A percentile compares a stretch with the other conserved stretches of the same genome.
phyloP scores from a whole-genome alignment of 37 sponge, comb jelly and placozoan genomes.

The Haliclona indistincta region DNA sequence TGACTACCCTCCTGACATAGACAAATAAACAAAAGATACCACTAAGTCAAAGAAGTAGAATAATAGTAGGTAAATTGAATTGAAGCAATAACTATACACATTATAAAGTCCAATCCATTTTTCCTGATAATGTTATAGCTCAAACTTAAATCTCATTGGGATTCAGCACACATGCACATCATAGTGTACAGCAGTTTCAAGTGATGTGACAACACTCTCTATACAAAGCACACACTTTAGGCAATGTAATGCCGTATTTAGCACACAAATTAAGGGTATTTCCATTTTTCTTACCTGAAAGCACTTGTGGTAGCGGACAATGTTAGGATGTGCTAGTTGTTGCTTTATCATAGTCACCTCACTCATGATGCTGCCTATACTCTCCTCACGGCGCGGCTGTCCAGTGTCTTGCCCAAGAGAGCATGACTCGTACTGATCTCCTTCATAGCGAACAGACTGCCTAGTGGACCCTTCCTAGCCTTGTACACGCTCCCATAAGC shows the following conservation, averaged over 20 bases:
- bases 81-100: neutral
- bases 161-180: no score
- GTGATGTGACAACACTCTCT: no score
- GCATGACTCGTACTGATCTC: conserved; percentile 68
- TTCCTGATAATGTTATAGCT: no score
- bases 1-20: conserved; percentile 49
- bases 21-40: neutral
- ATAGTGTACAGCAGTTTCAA: no score
- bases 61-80: no score
- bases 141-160: no score
- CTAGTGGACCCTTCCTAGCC: conserved; percentile 18
- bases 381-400: conserved; percentile 43
- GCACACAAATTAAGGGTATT: neutral
- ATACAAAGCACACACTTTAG: no score
- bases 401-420: conserved; percentile 70
- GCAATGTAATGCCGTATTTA: no score
- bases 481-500: conserved; percentile 94
- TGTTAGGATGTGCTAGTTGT: conserved; percentile 70
- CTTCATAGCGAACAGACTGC: neutral
- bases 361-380: conserved; percentile 57
- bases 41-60: no score
- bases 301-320: conserved; percentile 80
- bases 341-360: conserved; percentile 85
- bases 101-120: no score
- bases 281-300: conserved; percentile 33